These are phyloP conservation scores for Perca flavescens DNA, from an alignment of 2,113 vertebrate species.

Conservation along the genomic window DNA sequence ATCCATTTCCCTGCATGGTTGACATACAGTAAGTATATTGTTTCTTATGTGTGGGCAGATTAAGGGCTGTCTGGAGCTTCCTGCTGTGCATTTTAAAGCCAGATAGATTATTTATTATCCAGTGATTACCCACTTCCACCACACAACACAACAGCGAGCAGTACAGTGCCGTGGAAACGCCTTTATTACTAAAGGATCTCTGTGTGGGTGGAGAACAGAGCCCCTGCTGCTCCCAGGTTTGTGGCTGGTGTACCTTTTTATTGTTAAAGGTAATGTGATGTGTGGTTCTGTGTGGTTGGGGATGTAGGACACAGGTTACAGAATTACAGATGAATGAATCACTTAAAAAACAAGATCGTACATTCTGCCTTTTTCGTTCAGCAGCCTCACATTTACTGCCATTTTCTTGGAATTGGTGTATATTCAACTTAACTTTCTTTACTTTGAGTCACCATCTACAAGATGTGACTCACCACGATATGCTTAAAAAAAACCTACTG, in stretches of 20 bases:
- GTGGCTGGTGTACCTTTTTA: slow-evolving; percentile 35
- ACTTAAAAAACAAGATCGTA: slow-evolving; percentile 4
- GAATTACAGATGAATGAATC: slow-evolving; percentile 10
- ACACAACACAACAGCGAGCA: slow-evolving; percentile 7
- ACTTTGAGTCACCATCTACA: background rate
- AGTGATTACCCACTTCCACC: slow-evolving; percentile 29
- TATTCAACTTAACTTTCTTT: slow-evolving; percentile 4
- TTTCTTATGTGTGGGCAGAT: slow-evolving; percentile 19
- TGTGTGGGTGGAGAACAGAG: slow-evolving; percentile 53
- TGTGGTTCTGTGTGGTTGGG: background rate
- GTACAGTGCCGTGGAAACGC: slow-evolving; percentile 18
- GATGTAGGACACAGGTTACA: background rate
- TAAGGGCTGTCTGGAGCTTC: slow-evolving; percentile 19
- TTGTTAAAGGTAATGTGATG: slow-evolving; percentile 22
- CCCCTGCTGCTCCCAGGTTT: slow-evolving; percentile 34
- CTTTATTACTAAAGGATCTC: slow-evolving; percentile 47
- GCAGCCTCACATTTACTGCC: background rate
- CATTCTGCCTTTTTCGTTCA: background rate
- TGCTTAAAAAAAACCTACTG: background rate
- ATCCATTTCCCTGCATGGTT: slow-evolving; percentile 23
- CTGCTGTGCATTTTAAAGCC: slow-evolving; percentile 32
- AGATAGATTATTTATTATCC: slow-evolving; percentile 29
- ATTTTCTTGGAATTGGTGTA: background rate
- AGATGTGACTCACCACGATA: background rate
- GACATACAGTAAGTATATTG: slow-evolving; percentile 15